These are phyloP conservation scores for Holothuria scabra DNA, from an alignment of 53 echinoderm and acorn worm genomes.

Conservation along the genomic window DNA sequence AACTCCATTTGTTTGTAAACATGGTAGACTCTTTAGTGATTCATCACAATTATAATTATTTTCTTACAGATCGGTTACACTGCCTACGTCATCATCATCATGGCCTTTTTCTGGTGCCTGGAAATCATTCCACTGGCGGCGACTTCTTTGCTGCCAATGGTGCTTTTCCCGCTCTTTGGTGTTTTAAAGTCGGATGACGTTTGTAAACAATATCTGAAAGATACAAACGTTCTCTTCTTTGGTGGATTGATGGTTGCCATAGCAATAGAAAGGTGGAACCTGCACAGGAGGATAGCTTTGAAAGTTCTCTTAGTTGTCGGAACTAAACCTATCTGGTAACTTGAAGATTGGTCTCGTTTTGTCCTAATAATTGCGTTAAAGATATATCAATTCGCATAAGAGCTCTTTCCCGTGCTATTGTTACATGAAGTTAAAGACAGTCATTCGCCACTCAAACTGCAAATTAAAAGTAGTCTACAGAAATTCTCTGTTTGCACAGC, in stretches of 20 bases:
- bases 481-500: too few relatives aligned
- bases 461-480: too few relatives aligned
- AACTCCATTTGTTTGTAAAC: too few relatives aligned
- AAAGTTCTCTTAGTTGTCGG: slow-evolving; percentile 81
- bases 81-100: slow-evolving; percentile 78
- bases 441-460: too few relatives aligned
- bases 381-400: too few relatives aligned
- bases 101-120: slow-evolving; percentile 91
- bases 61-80: slow-evolving; percentile 58
- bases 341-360: neutral
- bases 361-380: neutral
- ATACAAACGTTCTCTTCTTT: slow-evolving; percentile 83
- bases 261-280: slow-evolving; percentile 88
- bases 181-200: slow-evolving; percentile 76
- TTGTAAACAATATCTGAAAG: slow-evolving; percentile 85
- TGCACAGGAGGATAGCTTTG: slow-evolving; percentile 86
- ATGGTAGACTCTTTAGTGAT: too few relatives aligned
- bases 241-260: slow-evolving; percentile 85
- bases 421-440: too few relatives aligned
- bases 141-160: slow-evolving; percentile 87
- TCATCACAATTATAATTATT: neutral
- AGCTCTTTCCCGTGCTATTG: too few relatives aligned
- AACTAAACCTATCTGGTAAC: slow-evolving; percentile 81
- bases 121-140: slow-evolving; percentile 87
- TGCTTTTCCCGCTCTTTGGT: slow-evolving; percentile 91